These are phyloP conservation scores for Stegodyphus dumicola DNA, from an alignment of 1,140 invertebrate genomes.

Conservation along the genomic window DNA sequence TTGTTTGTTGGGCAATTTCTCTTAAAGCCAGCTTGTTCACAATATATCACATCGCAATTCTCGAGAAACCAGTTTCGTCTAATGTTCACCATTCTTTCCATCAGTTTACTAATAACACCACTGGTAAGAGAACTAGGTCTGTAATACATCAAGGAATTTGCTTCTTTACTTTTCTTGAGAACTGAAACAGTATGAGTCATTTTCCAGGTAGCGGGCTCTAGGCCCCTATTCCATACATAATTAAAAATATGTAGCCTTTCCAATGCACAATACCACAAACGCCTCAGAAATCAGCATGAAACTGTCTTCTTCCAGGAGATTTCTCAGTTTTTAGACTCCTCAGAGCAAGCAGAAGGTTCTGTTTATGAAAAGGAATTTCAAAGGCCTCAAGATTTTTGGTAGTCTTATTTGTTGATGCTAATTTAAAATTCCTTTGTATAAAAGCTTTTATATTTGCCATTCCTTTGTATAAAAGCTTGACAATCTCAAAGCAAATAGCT, in stretches of 20 bases:
- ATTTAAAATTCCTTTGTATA: no score
- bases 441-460: not conserved
- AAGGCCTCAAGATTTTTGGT: not conserved
- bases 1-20: not conserved
- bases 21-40: slow-evolving; percentile 9
- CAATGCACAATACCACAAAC: not conserved
- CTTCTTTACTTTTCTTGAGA: not conserved
- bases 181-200: not conserved
- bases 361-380: not conserved
- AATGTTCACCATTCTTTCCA: slow-evolving; percentile 13
- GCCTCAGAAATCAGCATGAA: not conserved
- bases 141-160: not conserved
- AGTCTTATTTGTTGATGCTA: not conserved
- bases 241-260: not conserved
- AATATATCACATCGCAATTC: not conserved
- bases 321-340: not conserved
- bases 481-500: not conserved
- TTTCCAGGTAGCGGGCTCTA: not conserved
- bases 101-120: slow-evolving; percentile 1
- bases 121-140: slow-evolving; percentile 19
- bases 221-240: not conserved
- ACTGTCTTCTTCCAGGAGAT: not conserved
- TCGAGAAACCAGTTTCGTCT: slow-evolving; percentile 18
- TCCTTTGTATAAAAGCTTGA: not conserved
- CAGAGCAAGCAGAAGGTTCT: not conserved